phyloP scores from a whole-genome alignment of 2,797 vertebrate genomes.

The Molossus molossus region DNA sequence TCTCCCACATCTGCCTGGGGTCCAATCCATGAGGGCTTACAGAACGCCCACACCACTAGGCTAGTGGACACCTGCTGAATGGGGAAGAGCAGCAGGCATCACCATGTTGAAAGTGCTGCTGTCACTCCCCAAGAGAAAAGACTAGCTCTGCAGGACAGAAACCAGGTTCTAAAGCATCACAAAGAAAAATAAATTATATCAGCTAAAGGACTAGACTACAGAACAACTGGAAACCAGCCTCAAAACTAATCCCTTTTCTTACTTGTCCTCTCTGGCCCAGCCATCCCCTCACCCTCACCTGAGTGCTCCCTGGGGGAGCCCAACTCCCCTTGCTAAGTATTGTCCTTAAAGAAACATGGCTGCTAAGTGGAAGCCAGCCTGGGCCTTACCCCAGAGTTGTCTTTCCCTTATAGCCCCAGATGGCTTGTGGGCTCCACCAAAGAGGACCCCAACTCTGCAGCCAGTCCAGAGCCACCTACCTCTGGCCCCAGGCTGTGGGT shows the following conservation, averaged over 20 bases:
- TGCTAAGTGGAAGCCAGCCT: conserved; percentile 83
- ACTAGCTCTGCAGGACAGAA: conserved; percentile 78
- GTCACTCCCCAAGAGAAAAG: neutral
- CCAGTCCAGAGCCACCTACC: conserved; percentile 79
- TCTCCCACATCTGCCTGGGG: conserved; percentile 38
- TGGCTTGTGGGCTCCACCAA: conserved; percentile 92
- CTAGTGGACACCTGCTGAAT: conserved; percentile 6
- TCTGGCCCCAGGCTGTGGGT: conserved; percentile 78
- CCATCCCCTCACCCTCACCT: neutral
- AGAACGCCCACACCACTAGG: conserved; percentile 45
- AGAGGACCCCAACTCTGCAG: conserved; percentile 87
- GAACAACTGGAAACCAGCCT: conserved; percentile 70
- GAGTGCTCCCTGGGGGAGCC: conserved; percentile 78
- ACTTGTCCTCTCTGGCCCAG: conserved; percentile 68
- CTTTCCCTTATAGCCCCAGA: conserved; percentile 87
- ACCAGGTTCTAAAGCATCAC: conserved; percentile 41
- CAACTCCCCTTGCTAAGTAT: conserved; percentile 81
- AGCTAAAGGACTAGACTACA: conserved; percentile 70
- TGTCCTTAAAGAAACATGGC: conserved; percentile 85
- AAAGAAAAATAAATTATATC: neutral
- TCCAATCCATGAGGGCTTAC: conserved; percentile 47
- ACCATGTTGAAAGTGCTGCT: neutral
- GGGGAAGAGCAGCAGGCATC: conserved; percentile 71
- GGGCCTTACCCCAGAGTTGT: conserved; percentile 73
- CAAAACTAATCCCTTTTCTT: conserved; percentile 59